Conservation (phyloP, 2,113 vertebrate genomes). For the Puma concolor region DNA sequence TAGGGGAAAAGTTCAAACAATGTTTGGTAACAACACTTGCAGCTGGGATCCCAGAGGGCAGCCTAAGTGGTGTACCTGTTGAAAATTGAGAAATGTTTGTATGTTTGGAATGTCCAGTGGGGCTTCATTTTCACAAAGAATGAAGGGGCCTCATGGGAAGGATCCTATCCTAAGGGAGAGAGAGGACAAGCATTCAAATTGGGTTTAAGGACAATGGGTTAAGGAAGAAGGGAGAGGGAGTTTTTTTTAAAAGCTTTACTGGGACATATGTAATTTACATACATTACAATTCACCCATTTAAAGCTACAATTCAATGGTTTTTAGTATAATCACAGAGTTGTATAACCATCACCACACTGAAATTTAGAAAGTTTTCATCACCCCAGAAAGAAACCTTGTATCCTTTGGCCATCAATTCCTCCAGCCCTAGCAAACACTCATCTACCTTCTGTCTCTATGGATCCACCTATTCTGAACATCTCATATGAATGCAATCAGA, state of each 20-base stretch:
- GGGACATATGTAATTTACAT: not conserved
- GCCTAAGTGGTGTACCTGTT: not conserved
- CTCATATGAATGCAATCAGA: not conserved
- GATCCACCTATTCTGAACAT: not conserved
- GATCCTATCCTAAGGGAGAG: not conserved
- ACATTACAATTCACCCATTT: not conserved
- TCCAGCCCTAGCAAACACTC: not conserved
- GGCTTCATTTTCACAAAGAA: not conserved
- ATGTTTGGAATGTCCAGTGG: not conserved
- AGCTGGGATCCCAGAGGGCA: not conserved
- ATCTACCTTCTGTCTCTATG: not conserved
- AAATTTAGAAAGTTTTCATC: not conserved
- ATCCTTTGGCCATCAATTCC: not conserved
- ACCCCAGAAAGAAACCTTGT: not conserved
- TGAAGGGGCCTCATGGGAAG: not conserved
- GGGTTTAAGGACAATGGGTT: not conserved
- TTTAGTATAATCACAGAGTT: not conserved
- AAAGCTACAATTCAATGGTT: not conserved
- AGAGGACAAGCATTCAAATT: not conserved
- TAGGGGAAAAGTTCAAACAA: not conserved
- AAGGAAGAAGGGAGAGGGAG: not conserved
- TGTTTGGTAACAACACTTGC: not conserved
- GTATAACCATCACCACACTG: not conserved
- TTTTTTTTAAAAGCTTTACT: not conserved
- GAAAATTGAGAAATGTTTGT: not conserved